Evolutionary conservation across 2,888 invertebrate species (phyloP).

Genomic region (Endomychus coccineus): DNA sequence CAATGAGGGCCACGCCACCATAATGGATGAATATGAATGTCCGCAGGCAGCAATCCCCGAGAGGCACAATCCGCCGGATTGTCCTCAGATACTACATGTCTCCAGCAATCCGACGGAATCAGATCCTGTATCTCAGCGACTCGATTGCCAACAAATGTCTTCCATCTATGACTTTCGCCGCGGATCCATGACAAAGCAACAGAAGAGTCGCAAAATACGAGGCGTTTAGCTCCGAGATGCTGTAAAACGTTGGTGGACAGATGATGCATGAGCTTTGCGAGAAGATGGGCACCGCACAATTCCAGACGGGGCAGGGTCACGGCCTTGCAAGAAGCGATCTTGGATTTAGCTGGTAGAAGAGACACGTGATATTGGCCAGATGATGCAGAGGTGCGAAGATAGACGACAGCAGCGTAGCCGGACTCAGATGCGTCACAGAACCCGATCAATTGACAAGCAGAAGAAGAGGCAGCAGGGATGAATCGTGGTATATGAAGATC

Average conservation of each 20-base stretch:
- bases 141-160: too few species aligned
- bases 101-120: too few species aligned
- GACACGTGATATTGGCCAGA: too few species aligned
- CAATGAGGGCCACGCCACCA: conserved; percentile 1
- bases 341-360: too few species aligned
- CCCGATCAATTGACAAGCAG: background rate
- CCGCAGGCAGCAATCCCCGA: background rate
- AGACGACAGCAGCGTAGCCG: background rate
- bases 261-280: conserved; percentile 6
- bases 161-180: too few species aligned
- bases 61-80: conserved; percentile 1
- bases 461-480: background rate
- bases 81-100: background rate
- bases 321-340: background rate
- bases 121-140: too few species aligned
- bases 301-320: background rate
- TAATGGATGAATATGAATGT: conserved; percentile 1
- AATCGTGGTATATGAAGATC: conserved; percentile 1
- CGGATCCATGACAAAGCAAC: too few species aligned
- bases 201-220: conserved; percentile 2
- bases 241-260: conserved; percentile 1
- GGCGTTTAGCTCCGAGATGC: conserved; percentile 1
- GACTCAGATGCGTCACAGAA: conserved; percentile 4
- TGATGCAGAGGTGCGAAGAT: too few species aligned
- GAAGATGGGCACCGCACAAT: conserved; percentile 5